Base-by-base conservation (phyloP, 2,797 vertebrate species). In the Nyctalus aviator region DNA sequence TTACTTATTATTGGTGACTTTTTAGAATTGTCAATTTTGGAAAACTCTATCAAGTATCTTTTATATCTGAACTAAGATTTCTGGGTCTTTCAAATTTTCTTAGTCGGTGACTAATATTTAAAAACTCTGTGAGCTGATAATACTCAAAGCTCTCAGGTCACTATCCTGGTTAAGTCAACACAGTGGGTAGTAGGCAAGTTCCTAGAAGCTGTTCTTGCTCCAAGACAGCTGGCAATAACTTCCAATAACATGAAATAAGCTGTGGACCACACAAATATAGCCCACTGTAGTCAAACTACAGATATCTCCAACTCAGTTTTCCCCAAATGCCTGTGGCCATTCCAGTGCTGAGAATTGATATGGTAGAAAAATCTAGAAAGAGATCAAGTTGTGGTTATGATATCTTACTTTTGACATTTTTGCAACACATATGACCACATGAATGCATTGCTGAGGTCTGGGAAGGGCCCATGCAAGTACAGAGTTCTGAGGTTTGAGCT, bases 71-170 rank as follows among this genome's bases (percentile, higher is more conserved):
- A 57, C 62, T 50, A 77, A 94, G 62, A 86, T 73, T 82, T 88
- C 91, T 86, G 79, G 41, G 53, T 68, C 86, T 86, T 89, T 81
- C 66, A 90, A 81, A 32, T 93, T 89, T 96, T 84, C 95, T 90
- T 88, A 81, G 48, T 32, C 72, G 86, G 48, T 92, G 92, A 96
- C 88, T 95, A 94, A 96, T 91, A 94, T 95, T 88, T 55, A 84
- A 94, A 93, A 92, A 59, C 78, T 94, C 81, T 95, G 53, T 85
- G 32, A 91, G 92, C 64, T 94, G 93, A 96, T 91, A 97, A 78
- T 73, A 86, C 71, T 93, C 92, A 84, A 92, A 90, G 35, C 35
- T 55, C 86, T 95, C 44, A 46, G 8, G 0, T 91, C 88, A 81
- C 64, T 6, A 77, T 93, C 71, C 78, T 48, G 46, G 69, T 32